Evolutionary conservation across 2,888 invertebrate genomes (phyloP), one percentile per base, ranked within the genome.

Genomic region (Pammene fasciana): DNA sequence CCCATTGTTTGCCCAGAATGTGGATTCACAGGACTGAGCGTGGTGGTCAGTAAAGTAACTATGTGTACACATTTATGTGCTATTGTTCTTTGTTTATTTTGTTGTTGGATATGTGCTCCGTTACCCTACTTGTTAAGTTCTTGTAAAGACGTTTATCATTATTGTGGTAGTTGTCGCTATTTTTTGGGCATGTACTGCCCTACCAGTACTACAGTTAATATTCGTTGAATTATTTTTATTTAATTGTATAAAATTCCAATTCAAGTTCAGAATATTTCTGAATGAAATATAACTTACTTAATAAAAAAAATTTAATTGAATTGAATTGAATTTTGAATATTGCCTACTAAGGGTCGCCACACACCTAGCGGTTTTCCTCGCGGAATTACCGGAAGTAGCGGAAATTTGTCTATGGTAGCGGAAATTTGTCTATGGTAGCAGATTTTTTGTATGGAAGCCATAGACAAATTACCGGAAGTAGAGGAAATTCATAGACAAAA

Each of bases 71-170:
- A 92, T 76, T 77, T 90, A 70, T 89, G 89, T 75, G 91, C 92
- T 0, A 75, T 85, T 62, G 65, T 86, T 8, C 76, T 92, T 46
- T 92, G 90, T 71, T 34, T 92, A n/a, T 82, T 92, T 54, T 91
- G 88, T 68, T 92, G 92, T 74, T 92, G 92, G 92, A 71, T 90
- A 64, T 92, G 92, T 77, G 89, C 83, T 0, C 92, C 92, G 0
- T 75, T 92, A 60, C 92, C 92, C 0, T 92, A 92, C 67, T 74
- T 92, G 46, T 74, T 91, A 59, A 81, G 84, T 50, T 91, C 92
- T n/a, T 92, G 92, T 77, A 92, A 92, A 77, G 87, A 91, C 72
- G 92, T 92, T 0, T 87, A 90, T 74, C 92, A 92, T 80, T 89
- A 90, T 76, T 92, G 92, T 74, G 82, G 86, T 76, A 89, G 87